phyloP scores from a whole-genome alignment of 1,140 invertebrate genomes.

The Sesamia nonagrioides region DNA sequence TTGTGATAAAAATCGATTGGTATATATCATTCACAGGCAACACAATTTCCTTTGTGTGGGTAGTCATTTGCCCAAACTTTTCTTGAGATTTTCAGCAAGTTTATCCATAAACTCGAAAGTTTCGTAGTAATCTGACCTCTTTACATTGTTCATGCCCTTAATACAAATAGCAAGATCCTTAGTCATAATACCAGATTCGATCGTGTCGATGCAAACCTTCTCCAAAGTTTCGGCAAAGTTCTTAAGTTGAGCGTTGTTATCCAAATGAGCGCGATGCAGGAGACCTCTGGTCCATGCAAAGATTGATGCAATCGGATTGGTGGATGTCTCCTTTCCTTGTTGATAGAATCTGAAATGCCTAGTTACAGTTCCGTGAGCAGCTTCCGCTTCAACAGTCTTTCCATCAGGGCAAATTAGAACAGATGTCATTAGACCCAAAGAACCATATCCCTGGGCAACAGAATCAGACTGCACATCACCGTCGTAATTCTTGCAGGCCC shows the following conservation, averaged over 20 bases:
- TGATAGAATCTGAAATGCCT: constrained; percentile 98
- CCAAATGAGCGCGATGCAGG: constrained; percentile 96
- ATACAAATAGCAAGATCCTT: constrained; percentile 99
- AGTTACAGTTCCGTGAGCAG: constrained; percentile 99
- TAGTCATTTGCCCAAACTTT: constrained; percentile 84
- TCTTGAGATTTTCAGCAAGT: constrained; percentile 96
- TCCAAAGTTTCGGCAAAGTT: constrained; percentile 95
- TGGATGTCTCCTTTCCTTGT: constrained; percentile 98
- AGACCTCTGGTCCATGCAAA: constrained; percentile 99
- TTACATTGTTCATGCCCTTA: constrained; percentile 95
- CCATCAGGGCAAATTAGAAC: constrained; percentile 98
- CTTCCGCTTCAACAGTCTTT: constrained; percentile 98
- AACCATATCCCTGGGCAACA: constrained; percentile 98
- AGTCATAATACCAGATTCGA: constrained; percentile 98
- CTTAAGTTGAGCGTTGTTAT: constrained; percentile 93
- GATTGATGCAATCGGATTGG: constrained; percentile 99
- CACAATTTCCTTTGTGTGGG: constrained; percentile 55
- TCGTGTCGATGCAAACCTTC: constrained; percentile 97
- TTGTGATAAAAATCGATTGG: constrained; percentile 58
- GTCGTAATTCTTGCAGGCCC: constrained; percentile 99
- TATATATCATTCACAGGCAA: constrained; percentile 66
- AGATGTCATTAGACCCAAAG: constrained; percentile 98
- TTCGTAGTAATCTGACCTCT: constrained; percentile 96
- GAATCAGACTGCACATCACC: constrained; percentile 99
- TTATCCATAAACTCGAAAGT: constrained; percentile 99